Percentiles rank a stretch among this genome's conserved stretches.
Conservation (phyloP, 2,888 invertebrate genomes). For the Cerastis rubricosa region DNA sequence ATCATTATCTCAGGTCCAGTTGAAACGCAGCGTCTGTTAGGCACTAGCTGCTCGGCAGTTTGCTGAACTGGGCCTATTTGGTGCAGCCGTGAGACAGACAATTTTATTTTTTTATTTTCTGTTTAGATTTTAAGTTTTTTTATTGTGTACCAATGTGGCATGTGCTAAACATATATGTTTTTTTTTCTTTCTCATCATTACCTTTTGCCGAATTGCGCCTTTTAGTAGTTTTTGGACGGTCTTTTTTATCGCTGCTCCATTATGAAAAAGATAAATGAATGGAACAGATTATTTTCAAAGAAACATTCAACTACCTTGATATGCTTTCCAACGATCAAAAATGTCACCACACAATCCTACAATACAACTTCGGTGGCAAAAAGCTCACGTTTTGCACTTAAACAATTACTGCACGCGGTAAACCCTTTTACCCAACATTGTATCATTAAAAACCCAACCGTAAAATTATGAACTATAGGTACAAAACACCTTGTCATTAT, state of each 20-base stretch:
- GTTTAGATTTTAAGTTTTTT: no score
- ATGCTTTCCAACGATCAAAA: conserved; percentile 48
- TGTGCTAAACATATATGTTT: no score
- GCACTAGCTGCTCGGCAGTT: no score
- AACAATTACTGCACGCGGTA: conserved; percentile 64
- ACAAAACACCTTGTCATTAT: neutral
- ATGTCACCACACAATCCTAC: conserved; percentile 58
- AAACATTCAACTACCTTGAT: neutral
- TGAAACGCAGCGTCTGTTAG: no score
- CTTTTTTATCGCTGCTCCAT: neutral
- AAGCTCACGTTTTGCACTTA: conserved; percentile 65
- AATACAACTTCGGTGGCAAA: conserved; percentile 65
- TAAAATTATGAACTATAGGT: fast-evolving
- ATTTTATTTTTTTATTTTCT: no score
- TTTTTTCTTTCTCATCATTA: neutral
- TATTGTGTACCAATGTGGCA: no score
- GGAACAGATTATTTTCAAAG: neutral
- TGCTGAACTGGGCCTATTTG: no score
- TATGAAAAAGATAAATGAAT: neutral
- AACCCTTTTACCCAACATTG: conserved; percentile 54
- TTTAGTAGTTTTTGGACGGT: neutral
- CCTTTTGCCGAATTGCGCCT: neutral
- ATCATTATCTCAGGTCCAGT: no score
- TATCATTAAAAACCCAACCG: conserved; percentile 21
- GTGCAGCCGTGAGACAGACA: no score